A percentile compares a stretch with the other conserved stretches of the same genome.
These are phyloP conservation scores for Paramacrobiotus metropolitanus DNA, from an alignment of 1,140 invertebrate species.

Conservation along the genomic window DNA sequence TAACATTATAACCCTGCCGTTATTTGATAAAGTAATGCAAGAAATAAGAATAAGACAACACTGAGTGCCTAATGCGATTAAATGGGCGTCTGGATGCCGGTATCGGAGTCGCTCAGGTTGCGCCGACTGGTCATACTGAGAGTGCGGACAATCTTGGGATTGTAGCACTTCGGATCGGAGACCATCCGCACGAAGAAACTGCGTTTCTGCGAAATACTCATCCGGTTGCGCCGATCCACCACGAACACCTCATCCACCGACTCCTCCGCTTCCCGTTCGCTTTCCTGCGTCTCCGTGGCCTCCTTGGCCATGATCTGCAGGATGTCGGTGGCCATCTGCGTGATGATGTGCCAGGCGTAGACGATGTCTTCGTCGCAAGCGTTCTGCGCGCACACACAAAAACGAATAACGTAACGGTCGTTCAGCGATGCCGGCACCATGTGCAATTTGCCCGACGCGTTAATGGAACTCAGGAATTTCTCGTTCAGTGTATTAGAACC, in stretches of 20 bases:
- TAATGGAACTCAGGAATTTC: slow-evolving; percentile 72
- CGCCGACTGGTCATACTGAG: background rate
- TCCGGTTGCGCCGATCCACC: slow-evolving; percentile 28
- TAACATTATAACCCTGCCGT: no score
- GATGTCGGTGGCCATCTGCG: slow-evolving; percentile 53
- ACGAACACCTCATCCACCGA: slow-evolving; percentile 19
- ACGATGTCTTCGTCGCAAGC: slow-evolving; percentile 64
- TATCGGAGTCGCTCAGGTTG: slow-evolving; percentile 2
- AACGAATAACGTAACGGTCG: slow-evolving; percentile 66
- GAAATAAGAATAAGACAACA: background rate
- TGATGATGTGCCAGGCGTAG: slow-evolving; percentile 68
- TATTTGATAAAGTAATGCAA: no score
- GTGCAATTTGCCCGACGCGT: slow-evolving; percentile 82
- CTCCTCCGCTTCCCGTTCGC: slow-evolving; percentile 15
- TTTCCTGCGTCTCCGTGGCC: slow-evolving; percentile 3
- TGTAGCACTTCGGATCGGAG: slow-evolving; percentile 78
- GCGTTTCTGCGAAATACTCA: slow-evolving; percentile 58
- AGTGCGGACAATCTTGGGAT: slow-evolving; percentile 35
- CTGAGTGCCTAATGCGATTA: background rate
- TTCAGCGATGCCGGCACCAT: slow-evolving; percentile 85
- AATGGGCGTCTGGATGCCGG: background rate
- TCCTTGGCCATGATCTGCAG: slow-evolving; percentile 27
- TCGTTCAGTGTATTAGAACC: slow-evolving; percentile 75
- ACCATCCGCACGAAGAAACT: slow-evolving; percentile 91
- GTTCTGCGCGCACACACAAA: slow-evolving; percentile 78